Base-by-base conservation (phyloP, 2,888 invertebrate genomes). In the Tanytarsus gracilentus region DNA sequence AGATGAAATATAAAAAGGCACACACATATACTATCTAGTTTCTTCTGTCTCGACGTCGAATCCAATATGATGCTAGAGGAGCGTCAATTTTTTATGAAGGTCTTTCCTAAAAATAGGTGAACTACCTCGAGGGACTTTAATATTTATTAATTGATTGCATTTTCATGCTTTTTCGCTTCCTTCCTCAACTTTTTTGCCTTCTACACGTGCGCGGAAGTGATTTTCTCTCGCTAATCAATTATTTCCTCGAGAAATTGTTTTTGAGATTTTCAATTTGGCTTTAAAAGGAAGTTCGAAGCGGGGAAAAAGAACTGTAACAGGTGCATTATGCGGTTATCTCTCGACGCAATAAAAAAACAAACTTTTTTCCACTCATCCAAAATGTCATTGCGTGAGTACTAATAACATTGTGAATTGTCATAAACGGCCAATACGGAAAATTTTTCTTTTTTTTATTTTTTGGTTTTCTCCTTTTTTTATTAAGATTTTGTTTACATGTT, bases 71-170 rank as follows among this genome's bases (percentile, higher is more conserved):
- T 56, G 55, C 40, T 56, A 25, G n/a, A 14, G 39, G 2, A 44
- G 18, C 25, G 21, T 56, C 39, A 56, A 56, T 56, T 40, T 56
- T 56, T 56, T 56, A 56, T 56, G 55, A 56, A 56, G 55, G 55
- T 49, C 26, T 25, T 56, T 56, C 40, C 44, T 40, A 40, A 40
- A 56, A 56, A 56, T 40, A 40, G 40, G 36, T 9, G 26, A 11
- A 49, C 49, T 25, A 44, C 44, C 49, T 26, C 26, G 6, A 26
- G 26, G 48, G 25, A 39, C 25, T 40, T 56, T 18, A 40, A 40
- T 56, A 56, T 56, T 56, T 56, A 56, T 56, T 56, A 56, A 56
- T 40, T 56, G 55, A 56, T 40, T 56, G 55, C 39, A 56, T 40
- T 56, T 53, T 30, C 16, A 27, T 30, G 36, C 36, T 16, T 44